Base-by-base conservation (phyloP, 1,140 invertebrate species). In the Telenomus remus region DNA sequence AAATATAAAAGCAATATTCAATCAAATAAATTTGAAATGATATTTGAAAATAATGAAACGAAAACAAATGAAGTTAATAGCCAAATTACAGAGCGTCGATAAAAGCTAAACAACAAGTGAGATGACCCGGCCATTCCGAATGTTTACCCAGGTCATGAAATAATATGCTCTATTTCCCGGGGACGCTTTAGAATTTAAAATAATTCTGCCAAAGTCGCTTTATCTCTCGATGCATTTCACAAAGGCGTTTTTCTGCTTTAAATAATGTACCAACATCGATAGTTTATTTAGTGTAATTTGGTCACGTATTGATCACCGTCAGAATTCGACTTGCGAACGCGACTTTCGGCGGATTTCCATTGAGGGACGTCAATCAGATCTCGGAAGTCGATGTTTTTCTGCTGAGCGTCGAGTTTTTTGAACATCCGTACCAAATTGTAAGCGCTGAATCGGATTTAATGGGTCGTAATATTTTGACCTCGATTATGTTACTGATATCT, bases 401-500 rank as follows among this genome's bases (percentile, higher is more conserved):
- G 12, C 11, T 33, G 42, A 27, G 6, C 19, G 6, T 27, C 19
- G 6, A 27, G 19, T 27, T 27, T 27, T 27, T 27, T 27, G 2
- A 39, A 44, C 39, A 56, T 46, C 7, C 39, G 16, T 14, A n/a
- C 44, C 34, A 13, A 34, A 9, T 15, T 13, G 0, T 10, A 56
- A 56, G 16, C 19, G 43, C 43, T 14, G 55, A 27, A 27, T 27
- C 19, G 2, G 6, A 27, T 27, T 27, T 27, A 27, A 27, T 27
- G 19, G 19, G 19, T 27, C 19, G 19, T 27, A 27, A 27, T 48
- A 59, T 59, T 59, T 48, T 16, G 14, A n/a, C 33, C 46, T 14
- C 46, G 48, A 59, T 59, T 59, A 48, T 59, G 34, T 48, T 19
- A 19, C 44, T 37, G 16, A 48, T 48, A 46, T 59, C 55, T 59